Evolutionary conservation across 2,113 vertebrate species (phyloP).

Genomic region (Junco hyemalis): DNA sequence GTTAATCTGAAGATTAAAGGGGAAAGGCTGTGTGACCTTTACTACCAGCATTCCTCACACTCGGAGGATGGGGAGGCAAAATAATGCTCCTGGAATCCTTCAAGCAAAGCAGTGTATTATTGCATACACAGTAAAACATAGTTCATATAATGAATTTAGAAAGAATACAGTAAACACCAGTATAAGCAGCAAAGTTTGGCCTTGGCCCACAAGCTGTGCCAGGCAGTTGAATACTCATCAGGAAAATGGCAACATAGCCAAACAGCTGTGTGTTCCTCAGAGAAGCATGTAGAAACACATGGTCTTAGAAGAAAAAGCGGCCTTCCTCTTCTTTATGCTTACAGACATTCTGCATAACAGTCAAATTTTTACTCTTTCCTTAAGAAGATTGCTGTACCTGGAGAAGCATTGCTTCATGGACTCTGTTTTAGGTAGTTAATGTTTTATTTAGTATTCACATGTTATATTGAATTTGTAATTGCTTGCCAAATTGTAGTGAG

Average conservation of each 20-base stretch:
- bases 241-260: not conserved
- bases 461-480: not conserved
- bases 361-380: not conserved
- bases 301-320: not conserved
- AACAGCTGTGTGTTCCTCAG: constrained; percentile 14
- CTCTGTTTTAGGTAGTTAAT: not conserved
- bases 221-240: not conserved
- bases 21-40: not conserved
- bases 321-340: not conserved
- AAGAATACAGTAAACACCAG: not conserved
- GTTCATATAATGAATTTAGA: not conserved
- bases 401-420: not conserved
- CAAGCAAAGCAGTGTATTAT: not conserved
- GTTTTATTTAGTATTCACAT: not conserved
- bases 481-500: not conserved
- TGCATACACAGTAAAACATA: not conserved
- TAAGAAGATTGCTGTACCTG: not conserved
- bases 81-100: not conserved
- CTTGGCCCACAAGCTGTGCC: not conserved
- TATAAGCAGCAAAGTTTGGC: not conserved
- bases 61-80: not conserved
- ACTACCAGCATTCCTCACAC: not conserved
- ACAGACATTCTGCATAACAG: not conserved
- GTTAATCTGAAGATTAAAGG: not conserved
- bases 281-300: not conserved